Percentiles rank a stretch among this genome's conserved stretches.
Conservation (phyloP, 1,140 invertebrate species). For the Drosophila orena region DNA sequence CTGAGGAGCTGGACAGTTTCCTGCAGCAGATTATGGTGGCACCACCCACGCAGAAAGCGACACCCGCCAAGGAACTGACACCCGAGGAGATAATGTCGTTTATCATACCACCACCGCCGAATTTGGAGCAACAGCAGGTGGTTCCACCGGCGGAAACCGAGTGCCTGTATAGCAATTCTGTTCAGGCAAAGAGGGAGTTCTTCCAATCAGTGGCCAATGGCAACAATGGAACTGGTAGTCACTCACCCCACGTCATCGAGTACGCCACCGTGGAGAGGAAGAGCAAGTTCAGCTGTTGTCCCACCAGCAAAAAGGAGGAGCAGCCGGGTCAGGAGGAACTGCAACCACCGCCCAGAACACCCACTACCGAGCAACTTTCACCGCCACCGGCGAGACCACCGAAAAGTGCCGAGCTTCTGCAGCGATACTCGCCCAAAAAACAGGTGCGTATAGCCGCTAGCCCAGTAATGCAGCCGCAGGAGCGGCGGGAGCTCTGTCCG, state of each 20-base stretch:
- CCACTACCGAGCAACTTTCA: constrained; percentile 83
- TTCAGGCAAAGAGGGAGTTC: constrained; percentile 71
- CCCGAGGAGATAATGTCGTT: constrained; percentile 92
- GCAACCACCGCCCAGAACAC: constrained; percentile 86
- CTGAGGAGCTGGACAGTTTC: constrained; percentile 90
- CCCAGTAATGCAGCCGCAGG: constrained; percentile 26
- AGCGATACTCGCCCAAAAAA: constrained; percentile 85
- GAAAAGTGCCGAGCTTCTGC: constrained; percentile 85
- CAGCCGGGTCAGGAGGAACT: constrained; percentile 18
- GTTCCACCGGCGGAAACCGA: constrained; percentile 41
- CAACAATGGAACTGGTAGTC: constrained; percentile 18
- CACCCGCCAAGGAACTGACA: constrained; percentile 89
- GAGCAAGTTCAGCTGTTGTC: constrained; percentile 89
- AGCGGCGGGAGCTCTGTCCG: constrained; percentile 82
- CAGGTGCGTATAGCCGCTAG: constrained; percentile 46
- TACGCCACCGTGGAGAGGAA: constrained; percentile 89
- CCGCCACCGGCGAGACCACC: constrained; percentile 87
- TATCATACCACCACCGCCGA: constrained; percentile 92
- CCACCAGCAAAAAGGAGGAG: constrained; percentile 86
- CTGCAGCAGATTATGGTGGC: constrained; percentile 93
- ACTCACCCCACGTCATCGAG: constrained; percentile 86
- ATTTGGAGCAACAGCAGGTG: constrained; percentile 64
- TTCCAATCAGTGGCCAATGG: constrained; percentile 69
- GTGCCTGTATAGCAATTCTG: constrained; percentile 77
- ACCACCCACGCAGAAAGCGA: constrained; percentile 89